Evolutionary conservation across 2,113 vertebrate genomes (phyloP), one percentile per base, ranked within the genome.

Genomic region (Myotis davidii): DNA sequence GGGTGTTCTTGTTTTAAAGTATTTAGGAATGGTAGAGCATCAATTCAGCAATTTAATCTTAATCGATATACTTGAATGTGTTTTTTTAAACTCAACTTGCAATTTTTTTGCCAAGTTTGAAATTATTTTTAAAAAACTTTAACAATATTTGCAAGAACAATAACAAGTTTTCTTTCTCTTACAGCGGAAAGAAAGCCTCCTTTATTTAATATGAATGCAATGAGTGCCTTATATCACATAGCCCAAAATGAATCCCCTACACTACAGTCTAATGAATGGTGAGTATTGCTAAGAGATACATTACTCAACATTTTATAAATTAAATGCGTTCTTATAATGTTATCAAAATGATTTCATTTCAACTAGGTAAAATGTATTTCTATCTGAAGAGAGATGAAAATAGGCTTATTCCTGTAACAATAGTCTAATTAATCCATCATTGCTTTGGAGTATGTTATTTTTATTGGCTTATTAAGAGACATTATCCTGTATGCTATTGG

Each of bases 181-280:
- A 89, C 93, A 99, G 99, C 99, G 98, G 99, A 99, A 98, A 99
- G 99, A 98, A 99, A 99, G 97, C 99, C 99, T 98, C 99, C 99
- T 97, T 99, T 99, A 97, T 99, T 99, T 98, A 99, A 99, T 98
- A 99, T 99, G 99, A 99, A 99, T 98, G 99, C 99, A 98, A 99
- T 99, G 99, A 99, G 99, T 99, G 99, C 99, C 99, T 99, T 99
- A 99, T 99, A 99, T 98, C 99, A 99, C 97, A 99, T 99, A 99
- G 99, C 99, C 97, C 99, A 99, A 99, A 99, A 99, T 98, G 99
- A 99, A 98, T 99, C 99, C 98, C 99, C 99, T 96, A 98, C 98
- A 95, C 98, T 99, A 97, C 99, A 99, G 98, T 99, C 99, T 91
- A 99, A 99, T 98, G 99, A 99, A 99, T 99, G 99, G 99, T 99